Evolutionary conservation across 1,140 invertebrate species (phyloP), one percentile per base, ranked within the genome.

Genomic region (Orius insidiosus): DNA sequence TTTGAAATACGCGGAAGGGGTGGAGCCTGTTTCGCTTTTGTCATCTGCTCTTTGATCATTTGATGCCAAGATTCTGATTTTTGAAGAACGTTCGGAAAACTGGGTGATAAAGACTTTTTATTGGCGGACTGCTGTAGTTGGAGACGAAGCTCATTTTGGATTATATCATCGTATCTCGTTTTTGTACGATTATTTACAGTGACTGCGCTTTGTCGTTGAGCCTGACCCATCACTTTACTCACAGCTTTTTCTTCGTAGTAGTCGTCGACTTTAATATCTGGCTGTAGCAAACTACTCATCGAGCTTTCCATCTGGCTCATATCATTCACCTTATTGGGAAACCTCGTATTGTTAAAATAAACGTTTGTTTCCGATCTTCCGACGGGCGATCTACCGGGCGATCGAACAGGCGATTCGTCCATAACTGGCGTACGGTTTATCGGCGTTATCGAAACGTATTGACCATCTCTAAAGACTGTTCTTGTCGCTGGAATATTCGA

Each of bases 1-100:
- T 53, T 51, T 39, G 54, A 38, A 42, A 55, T 46, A 44, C 52
- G 52, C 9, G 38, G 47, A 18, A 43, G 41, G 66, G 8, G 55
- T 39, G 51, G 32, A 53, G 59, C 5, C 57, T 55, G 52, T 50
- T 53, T 54, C 2, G 48, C 50, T 40, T 53, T 52, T 24, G 39
- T 47, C 48, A 51, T 54, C 40, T 65, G 61, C 9, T 62, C 60
- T 30, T 69, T 51, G 48, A 67, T 55, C 14, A 73, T 65, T 51
- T 83, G 78, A 55, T 83, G 76, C 80, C 82, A 85, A 0, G 81
- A 84, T 59, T 81, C 80, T 2, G 79, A 81, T 58, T 82, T 80
- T 31, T 74, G 76, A n/a, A 84, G 58, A 1, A 68, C 67, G 19
- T 51, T 53, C 6, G 51, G 51, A 16, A 53, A 53, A 60, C 61